Base-by-base conservation (phyloP, 2,113 vertebrate genomes). In the Hypocryptadius cinnamomeus region DNA sequence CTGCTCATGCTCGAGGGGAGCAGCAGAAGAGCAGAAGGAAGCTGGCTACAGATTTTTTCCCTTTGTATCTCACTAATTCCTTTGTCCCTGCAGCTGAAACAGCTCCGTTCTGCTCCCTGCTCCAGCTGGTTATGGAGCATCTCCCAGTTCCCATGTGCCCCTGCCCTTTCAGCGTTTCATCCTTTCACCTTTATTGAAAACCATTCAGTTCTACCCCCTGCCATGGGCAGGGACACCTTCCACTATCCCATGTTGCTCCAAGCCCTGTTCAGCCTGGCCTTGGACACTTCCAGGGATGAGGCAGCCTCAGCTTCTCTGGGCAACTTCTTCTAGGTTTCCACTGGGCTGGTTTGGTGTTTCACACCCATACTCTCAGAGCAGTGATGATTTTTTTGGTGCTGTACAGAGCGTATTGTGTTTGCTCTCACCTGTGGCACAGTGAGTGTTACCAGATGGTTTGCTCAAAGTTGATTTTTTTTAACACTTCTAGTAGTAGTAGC, bases 371-470 rank as follows among this genome's bases (percentile, higher is more conserved):
- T 79, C 30, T 53, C 13, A 35, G 71, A 77, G 54, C 84, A 69
- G 6, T 13, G 27, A 40, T 72, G 51, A 10, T 59, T 84, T 93
- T 42, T 85, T 33, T 33, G 3, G 3, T 56, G 57, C 72, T 44
- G 30, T 15, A 31, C 30, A 8, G 50, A 47, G 35, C 5, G 7
- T 63, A 8, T 69, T 81, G 56, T 81, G 28, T 85, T 93, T 94
- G 78, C 65, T 87, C 70, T 94, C 85, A 94, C 87, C 95, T 94
- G 81, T 66, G 85, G 65, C 1, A 0, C 25, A 37, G 39, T 84
- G 87, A 95, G 78, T 5, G 70, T 85, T 87, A 54, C 90, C 90
- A 76, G 92, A 92, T 91, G 92, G 87, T 89, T 94, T 87, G 59
- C 79, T 71, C 81, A 19, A 79, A 91, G 51, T 6, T 71, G 78